These are phyloP conservation scores for Pantherophis guttatus DNA, from an alignment of 2,113 vertebrate genomes.

Conservation along the genomic window DNA sequence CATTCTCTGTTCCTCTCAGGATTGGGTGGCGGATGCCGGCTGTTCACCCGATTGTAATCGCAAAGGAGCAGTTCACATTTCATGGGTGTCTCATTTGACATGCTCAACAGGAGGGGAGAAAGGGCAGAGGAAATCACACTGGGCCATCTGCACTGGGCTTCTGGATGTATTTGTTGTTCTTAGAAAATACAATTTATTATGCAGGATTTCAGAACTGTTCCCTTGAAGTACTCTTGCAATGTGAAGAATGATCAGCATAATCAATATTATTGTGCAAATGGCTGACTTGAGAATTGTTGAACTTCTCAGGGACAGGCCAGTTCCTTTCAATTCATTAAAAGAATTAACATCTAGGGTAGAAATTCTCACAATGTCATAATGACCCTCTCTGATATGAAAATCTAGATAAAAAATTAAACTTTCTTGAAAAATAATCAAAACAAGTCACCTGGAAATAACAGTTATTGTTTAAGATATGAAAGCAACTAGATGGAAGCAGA, in stretches of 20 bases:
- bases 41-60: slow-evolving; percentile 41
- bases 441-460: neutral
- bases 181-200: neutral
- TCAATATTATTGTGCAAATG: neutral
- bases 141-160: neutral
- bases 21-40: slow-evolving; percentile 27
- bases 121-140: slow-evolving; percentile 11
- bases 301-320: neutral
- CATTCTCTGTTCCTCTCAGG: slow-evolving; percentile 5
- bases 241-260: neutral
- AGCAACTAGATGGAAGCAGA: neutral
- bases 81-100: slow-evolving; percentile 28
- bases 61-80: slow-evolving; percentile 26
- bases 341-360: neutral
- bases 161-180: neutral
- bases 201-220: neutral
- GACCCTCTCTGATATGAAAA: neutral
- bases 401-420: neutral
- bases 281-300: neutral
- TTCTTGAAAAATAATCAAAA: neutral
- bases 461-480: neutral
- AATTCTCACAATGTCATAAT: neutral
- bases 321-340: neutral
- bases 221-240: neutral
- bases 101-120: neutral